phyloP scores from a whole-genome alignment of 1,140 invertebrate genomes.

The Lepeophtheirus salmonis region DNA sequence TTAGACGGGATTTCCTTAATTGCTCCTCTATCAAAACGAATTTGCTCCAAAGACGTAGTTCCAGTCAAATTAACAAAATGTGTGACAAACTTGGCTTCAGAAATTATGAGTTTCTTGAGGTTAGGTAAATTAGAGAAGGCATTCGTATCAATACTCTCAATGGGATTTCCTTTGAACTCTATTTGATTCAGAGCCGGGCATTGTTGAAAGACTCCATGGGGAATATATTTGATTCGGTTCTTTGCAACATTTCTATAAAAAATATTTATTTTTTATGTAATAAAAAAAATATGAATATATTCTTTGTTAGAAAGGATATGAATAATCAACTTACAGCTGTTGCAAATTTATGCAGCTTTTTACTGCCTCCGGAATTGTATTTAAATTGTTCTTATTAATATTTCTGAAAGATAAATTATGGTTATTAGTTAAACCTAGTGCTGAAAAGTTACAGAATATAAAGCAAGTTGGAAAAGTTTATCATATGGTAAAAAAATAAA shows the following conservation, averaged over 20 bases:
- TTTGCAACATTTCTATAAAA: slow-evolving; percentile 25
- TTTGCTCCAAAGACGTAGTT: slow-evolving; percentile 26
- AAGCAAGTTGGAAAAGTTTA: no score
- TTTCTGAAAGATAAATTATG: background rate
- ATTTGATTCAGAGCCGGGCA: slow-evolving; percentile 22
- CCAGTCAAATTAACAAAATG: slow-evolving; percentile 31
- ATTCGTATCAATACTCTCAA: slow-evolving; percentile 23
- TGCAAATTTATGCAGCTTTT: background rate
- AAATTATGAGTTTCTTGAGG: slow-evolving; percentile 28
- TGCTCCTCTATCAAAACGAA: slow-evolving; percentile 30
- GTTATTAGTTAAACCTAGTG: no score
- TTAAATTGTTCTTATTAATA: background rate
- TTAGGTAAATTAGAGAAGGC: slow-evolving; percentile 26
- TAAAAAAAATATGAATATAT: no score
- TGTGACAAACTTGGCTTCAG: slow-evolving; percentile 27
- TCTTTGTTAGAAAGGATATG: no score
- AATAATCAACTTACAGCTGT: no score
- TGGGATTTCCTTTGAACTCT: slow-evolving; percentile 27
- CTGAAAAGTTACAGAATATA: no score
- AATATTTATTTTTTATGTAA: no score
- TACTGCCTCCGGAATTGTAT: background rate
- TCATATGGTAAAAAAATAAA: no score
- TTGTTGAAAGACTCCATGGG: slow-evolving; percentile 5
- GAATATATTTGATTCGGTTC: slow-evolving; percentile 21
- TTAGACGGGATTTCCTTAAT: slow-evolving; percentile 27